Conservation (phyloP, 2,888 invertebrate genomes). For the Acanthosepion esculentum region DNA sequence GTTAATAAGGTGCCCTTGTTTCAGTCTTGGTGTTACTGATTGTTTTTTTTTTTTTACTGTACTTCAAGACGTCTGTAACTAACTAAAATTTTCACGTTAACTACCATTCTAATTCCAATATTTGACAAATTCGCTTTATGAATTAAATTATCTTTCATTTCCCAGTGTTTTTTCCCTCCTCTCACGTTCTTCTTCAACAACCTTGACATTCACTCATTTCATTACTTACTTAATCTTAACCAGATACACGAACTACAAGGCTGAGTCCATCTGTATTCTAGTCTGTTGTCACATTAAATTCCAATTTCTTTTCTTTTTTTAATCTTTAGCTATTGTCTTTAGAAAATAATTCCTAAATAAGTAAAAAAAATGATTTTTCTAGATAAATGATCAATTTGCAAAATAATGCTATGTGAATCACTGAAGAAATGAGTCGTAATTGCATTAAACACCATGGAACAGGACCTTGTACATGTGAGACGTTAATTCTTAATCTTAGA, state of each 20-base stretch:
- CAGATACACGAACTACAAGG: background rate
- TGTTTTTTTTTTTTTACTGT: background rate
- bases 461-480: too few relatives aligned
- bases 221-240: background rate
- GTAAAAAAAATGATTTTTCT: background rate
- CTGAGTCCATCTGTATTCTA: background rate
- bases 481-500: too few relatives aligned
- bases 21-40: background rate
- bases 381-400: background rate
- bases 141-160: background rate
- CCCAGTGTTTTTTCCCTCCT: background rate
- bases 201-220: background rate
- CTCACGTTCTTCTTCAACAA: background rate
- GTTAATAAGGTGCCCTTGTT: conserved; percentile 1
- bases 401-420: background rate
- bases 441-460: background rate
- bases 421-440: background rate
- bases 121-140: background rate
- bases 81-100: background rate
- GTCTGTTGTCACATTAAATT: background rate
- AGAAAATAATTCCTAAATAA: background rate
- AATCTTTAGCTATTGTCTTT: too few relatives aligned
- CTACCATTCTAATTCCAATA: background rate
- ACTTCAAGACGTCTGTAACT: background rate
- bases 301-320: background rate